Evolutionary conservation across 2,888 invertebrate species (phyloP), one percentile per base, ranked within the genome.

Genomic region (Xestia sexstrigata): DNA sequence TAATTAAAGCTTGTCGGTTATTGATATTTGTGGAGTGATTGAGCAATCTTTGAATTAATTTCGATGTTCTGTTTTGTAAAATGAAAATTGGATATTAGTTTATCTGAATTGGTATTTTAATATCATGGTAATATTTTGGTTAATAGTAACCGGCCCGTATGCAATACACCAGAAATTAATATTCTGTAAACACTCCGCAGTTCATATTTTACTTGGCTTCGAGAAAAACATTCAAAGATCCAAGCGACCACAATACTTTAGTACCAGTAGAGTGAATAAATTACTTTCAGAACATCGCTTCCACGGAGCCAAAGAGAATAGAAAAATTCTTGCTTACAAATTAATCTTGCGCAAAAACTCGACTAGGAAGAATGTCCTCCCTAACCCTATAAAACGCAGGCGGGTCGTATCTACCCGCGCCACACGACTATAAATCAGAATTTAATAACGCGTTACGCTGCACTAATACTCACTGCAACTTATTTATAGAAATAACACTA

Each of bases 371-470:
- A 82, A 76, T 76, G 83, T 71, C 76, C 75, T 52, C 85, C 88
- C 86, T 84, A 87, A 87, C 89, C 88, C 90, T 87, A 90, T 90
- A 90, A 92, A 92, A 90, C 84, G 89, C 91, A 92, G 84, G 86
- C 89, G 89, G 82, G 86, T 82, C 88, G 75, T 91, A 92, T 92
- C 92, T 89, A 84, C 88, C 85, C 88, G 83, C 72, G 75, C 79
- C 93, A 91, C 83, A 81, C 90, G 83, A 83, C 87, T 65, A 89
- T 92, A 92, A 93, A 93, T 92, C 90, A 92, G 87, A 83, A 88
- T 91, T 90, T 90, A 91, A 86, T 90, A 91, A 90, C 89, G 82
- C 89, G 87, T 85, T 84, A 88, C 85, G 79, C 78, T 89, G 89
- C 88, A 85, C 85, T 74, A 78, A 86, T 90, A 89, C 87, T 82